These are phyloP conservation scores for Tor tambroides DNA, from an alignment of 2,113 vertebrate genomes.

Conservation along the genomic window DNA sequence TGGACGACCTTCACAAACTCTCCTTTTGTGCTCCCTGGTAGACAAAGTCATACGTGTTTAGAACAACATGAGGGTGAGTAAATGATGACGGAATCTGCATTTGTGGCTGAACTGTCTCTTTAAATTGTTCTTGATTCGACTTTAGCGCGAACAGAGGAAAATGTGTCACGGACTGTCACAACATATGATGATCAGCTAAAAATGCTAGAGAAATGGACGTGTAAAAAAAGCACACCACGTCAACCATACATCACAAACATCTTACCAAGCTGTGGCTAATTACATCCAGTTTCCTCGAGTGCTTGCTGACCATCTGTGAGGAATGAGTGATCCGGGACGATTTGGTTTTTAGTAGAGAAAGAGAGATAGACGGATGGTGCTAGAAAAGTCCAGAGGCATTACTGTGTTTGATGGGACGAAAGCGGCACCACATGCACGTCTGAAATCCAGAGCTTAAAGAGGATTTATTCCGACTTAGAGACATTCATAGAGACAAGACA, in stretches of 20 bases:
- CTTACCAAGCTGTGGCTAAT: slow-evolving; percentile 17
- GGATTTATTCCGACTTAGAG: slow-evolving; percentile 50
- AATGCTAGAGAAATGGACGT: background rate
- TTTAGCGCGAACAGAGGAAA: background rate
- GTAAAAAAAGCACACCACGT: background rate
- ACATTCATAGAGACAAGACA: slow-evolving; percentile 47
- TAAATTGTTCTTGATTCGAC: background rate
- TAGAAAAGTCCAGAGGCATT: slow-evolving; percentile 30
- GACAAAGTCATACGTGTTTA: background rate
- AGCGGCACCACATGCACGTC: slow-evolving; percentile 43
- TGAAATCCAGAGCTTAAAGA: slow-evolving; percentile 54
- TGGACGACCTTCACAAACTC: background rate
- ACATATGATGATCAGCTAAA: background rate
- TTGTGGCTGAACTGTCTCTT: background rate
- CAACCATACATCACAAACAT: slow-evolving; percentile 12
- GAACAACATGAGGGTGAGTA: background rate
- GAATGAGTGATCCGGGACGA: background rate
- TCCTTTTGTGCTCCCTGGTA: background rate
- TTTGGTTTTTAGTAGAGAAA: background rate
- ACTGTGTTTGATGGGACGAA: slow-evolving; percentile 38
- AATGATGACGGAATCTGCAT: background rate
- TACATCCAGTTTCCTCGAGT: slow-evolving; percentile 42
- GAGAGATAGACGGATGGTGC: slow-evolving; percentile 25
- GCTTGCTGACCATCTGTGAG: slow-evolving; percentile 44
- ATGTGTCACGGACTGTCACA: slow-evolving; percentile 11